phyloP scores from a whole-genome alignment of 2,888 invertebrate species.

The Drosophila mayaguana region DNA sequence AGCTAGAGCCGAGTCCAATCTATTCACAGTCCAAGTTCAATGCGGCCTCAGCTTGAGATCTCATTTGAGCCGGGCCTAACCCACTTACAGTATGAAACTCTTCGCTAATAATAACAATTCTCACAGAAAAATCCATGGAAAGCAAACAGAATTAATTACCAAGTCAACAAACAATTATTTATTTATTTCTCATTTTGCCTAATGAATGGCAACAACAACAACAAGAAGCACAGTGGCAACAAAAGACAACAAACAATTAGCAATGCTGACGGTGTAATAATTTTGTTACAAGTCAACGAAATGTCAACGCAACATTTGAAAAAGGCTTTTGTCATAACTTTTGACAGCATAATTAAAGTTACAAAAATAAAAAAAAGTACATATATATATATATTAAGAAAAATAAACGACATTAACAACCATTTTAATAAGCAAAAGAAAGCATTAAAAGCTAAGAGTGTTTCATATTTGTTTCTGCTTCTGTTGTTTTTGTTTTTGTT shows the following conservation, averaged over 20 bases:
- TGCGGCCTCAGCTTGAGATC: background rate
- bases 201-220: background rate
- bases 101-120: background rate
- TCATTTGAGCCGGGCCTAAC: background rate
- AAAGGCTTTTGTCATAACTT: conserved; percentile 41
- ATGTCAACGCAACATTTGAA: conserved; percentile 40
- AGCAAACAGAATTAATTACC: background rate
- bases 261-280: conserved; percentile 47
- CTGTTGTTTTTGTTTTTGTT: conserved; percentile 31
- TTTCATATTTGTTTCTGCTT: conserved; percentile 43
- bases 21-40: background rate
- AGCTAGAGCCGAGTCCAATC: no score
- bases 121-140: background rate
- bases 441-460: conserved; percentile 56
- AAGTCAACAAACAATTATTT: conserved; percentile 1
- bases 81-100: background rate
- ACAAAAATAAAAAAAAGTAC: background rate
- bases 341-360: conserved; percentile 32
- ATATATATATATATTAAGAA: background rate
- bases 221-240: background rate
- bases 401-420: conserved; percentile 31
- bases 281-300: conserved; percentile 13
- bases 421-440: conserved; percentile 61
- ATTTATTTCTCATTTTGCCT: background rate
- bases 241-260: conserved; percentile 30